Base-by-base conservation (phyloP, 2,888 invertebrate genomes). In the Agelastica alni region DNA sequence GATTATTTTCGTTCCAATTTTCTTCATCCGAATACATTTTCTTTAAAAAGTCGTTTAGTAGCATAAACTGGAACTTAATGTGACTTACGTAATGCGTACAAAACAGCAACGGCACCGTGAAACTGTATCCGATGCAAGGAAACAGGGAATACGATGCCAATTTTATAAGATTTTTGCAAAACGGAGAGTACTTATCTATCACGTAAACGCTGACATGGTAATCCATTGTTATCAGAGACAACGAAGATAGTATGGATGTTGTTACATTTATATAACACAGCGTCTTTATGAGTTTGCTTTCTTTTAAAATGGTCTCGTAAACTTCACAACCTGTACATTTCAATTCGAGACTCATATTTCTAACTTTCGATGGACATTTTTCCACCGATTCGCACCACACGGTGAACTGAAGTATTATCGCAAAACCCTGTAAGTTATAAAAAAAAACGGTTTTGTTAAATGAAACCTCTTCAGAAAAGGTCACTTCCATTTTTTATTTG, bases 21-120 rank as follows among this genome's bases (percentile, higher is more conserved):
- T 12, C 16, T 1, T 20, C 20, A 20, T 45, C 32, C 3, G 28
- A 14, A 12, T 45, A 17, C 2, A 45, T 32, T 26, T 32, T 2
- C 26, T 45, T 45, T 12, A 45, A 10, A 12, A 45, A 45, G 13
- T 9, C 45, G 14, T 45, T 45, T 7, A 45, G 10, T 13, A 45
- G 13, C 9, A 16, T 31, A 12, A 45, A 13, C 32, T 45, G 45
- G 20, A 45, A 32, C 10, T 32, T 45, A 3, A 45, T 31, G 10
- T 45, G 45, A 20, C 32, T 45, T 2, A 45, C 32, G 22, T 45
- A 45, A 20, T 45, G 32, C 2, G 45, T 45, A 20, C 32, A 45
- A 9, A 45, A 45, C 10, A 45, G 9, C 6, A 45, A 7, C 10
- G 45, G 45, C 10, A 45, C 34, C 16, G 18, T 3, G 5, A 45